Percentiles rank a stretch among this genome's conserved stretches.
These are phyloP conservation scores for Turritopsis rubra DNA, from an alignment of 30 jellyfish, hydroid and myxozoan genomes.

Conservation along the genomic window DNA sequence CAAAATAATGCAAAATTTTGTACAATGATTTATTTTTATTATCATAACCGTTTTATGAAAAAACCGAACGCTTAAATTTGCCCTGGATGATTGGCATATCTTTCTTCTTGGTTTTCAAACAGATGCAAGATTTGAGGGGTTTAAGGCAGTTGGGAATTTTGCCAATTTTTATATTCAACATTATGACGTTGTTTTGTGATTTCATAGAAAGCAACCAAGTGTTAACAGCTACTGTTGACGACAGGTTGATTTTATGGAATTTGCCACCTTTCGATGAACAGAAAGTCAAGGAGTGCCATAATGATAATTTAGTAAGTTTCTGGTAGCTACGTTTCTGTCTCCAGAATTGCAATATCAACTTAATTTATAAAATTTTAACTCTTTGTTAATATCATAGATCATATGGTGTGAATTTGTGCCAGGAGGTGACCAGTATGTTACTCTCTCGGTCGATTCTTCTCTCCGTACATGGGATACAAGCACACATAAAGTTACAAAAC, in stretches of 20 bases:
- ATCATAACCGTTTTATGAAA: too few relatives aligned
- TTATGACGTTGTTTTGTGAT: too few relatives aligned
- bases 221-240: background rate
- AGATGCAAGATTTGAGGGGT: too few relatives aligned
- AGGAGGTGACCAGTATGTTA: background rate
- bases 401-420: background rate
- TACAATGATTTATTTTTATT: too few relatives aligned
- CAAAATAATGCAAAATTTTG: too few relatives aligned
- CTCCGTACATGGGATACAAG: background rate
- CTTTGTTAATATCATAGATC: background rate
- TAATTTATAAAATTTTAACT: too few relatives aligned
- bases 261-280: background rate
- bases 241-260: background rate
- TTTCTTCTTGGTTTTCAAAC: too few relatives aligned
- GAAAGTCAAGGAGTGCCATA: background rate
- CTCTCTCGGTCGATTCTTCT: background rate
- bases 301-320: too few relatives aligned
- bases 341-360: background rate
- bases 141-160: background rate
- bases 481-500: background rate
- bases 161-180: background rate
- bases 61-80: too few relatives aligned
- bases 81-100: too few relatives aligned
- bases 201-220: background rate
- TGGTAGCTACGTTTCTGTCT: background rate